Evolutionary conservation across 2,797 vertebrate species (phyloP).

Genomic region (Falco biarmicus): DNA sequence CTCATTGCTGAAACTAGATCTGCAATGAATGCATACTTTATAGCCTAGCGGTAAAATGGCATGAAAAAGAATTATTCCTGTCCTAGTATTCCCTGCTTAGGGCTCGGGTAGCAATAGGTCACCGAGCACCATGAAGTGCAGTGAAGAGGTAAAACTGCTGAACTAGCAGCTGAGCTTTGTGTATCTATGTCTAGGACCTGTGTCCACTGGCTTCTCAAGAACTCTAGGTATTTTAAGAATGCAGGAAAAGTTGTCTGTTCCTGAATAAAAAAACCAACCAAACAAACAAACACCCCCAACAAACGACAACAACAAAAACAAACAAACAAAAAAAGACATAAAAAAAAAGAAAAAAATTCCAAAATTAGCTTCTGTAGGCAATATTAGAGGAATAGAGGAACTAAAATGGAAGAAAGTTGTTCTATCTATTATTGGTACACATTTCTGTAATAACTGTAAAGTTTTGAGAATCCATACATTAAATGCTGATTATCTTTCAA

Average conservation of each 20-base stretch:
- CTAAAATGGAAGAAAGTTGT: not conserved
- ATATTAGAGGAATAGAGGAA: not conserved
- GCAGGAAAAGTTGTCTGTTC: not conserved
- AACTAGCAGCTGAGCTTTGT: not conserved
- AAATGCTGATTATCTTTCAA: not conserved
- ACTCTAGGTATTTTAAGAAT: not conserved
- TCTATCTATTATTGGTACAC: not conserved
- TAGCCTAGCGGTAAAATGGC: not conserved
- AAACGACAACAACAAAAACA: too few species aligned
- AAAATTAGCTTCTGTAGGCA: not conserved
- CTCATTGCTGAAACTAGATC: not conserved
- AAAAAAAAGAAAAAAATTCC: fast-evolving
- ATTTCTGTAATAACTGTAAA: not conserved
- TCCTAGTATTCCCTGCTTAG: not conserved
- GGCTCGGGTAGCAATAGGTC: not conserved
- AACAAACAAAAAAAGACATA: too few species aligned
- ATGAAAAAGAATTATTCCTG: not conserved
- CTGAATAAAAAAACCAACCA: not conserved
- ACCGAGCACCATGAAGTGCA: not conserved
- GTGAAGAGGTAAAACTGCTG: not conserved
- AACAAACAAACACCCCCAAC: too few species aligned
- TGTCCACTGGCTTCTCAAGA: not conserved
- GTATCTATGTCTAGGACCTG: not conserved
- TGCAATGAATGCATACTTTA: not conserved
- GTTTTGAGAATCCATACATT: not conserved